Evolutionary conservation across 2,888 invertebrate genomes (phyloP).

Genomic region (Chelonus formosanus): DNA sequence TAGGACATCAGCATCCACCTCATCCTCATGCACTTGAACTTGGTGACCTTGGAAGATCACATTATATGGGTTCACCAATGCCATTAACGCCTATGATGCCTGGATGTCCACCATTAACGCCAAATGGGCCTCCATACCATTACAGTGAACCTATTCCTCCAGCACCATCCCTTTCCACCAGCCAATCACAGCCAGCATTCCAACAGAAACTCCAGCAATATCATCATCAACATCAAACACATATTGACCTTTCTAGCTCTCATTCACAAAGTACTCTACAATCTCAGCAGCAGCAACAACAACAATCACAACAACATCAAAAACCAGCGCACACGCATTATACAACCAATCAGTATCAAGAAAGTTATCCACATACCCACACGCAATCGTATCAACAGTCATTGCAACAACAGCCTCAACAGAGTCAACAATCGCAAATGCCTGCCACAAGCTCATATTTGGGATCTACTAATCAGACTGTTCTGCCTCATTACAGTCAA

Average conservation of each 20-base stretch:
- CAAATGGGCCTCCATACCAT: slow-evolving; percentile 68
- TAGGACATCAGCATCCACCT: slow-evolving; percentile 58
- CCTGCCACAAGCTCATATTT: slow-evolving; percentile 59
- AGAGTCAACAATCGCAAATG: slow-evolving; percentile 50
- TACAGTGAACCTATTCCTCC: slow-evolving; percentile 69
- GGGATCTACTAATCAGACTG: slow-evolving; percentile 55
- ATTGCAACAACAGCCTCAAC: slow-evolving; percentile 59
- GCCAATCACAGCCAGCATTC: slow-evolving; percentile 62
- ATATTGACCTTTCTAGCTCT: slow-evolving; percentile 60
- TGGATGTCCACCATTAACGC: slow-evolving; percentile 60
- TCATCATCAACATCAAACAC: slow-evolving; percentile 61
- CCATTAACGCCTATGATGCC: slow-evolving; percentile 63
- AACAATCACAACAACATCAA: slow-evolving; percentile 47
- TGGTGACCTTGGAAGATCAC: slow-evolving; percentile 57
- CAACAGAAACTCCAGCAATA: slow-evolving; percentile 59
- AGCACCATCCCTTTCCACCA: slow-evolving; percentile 62
- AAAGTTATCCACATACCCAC: slow-evolving; percentile 66
- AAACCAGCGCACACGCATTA: slow-evolving; percentile 60
- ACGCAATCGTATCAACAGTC: slow-evolving; percentile 63
- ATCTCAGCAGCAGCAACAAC: slow-evolving; percentile 48
- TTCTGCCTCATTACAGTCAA: slow-evolving; percentile 60
- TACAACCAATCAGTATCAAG: slow-evolving; percentile 65
- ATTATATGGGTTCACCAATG: slow-evolving; percentile 63
- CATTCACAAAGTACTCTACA: slow-evolving; percentile 56
- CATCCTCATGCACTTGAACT: slow-evolving; percentile 61